Conservation (phyloP, 2,113 vertebrate genomes). For the Cyanocitta stelleri region DNA sequence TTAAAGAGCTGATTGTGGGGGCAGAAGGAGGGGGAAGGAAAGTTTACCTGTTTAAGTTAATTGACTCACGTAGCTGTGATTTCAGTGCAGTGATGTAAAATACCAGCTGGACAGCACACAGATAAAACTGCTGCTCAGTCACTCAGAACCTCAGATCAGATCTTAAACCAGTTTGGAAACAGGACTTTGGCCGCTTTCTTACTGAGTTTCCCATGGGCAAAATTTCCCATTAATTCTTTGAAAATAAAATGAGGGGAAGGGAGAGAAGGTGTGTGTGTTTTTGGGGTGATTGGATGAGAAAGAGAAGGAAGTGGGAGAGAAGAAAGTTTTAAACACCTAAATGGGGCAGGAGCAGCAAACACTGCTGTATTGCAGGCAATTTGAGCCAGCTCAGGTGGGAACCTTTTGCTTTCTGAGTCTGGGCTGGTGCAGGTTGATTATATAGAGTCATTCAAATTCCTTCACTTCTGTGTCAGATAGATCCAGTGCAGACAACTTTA, state of each 20-base stretch:
- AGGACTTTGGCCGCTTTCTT: not conserved
- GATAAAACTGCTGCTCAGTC: not conserved
- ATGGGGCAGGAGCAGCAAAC: not conserved
- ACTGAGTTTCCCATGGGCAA: not conserved
- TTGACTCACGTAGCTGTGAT: not conserved
- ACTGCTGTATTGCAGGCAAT: not conserved
- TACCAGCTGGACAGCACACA: not conserved
- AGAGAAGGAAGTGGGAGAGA: not conserved
- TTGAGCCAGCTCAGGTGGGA: not conserved
- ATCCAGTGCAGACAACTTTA: not conserved
- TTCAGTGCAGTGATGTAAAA: not conserved
- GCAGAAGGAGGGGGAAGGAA: not conserved
- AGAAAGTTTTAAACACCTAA: not conserved
- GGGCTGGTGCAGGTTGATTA: not conserved
- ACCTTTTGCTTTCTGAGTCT: not conserved
- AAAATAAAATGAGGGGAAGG: not conserved
- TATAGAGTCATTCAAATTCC: not conserved
- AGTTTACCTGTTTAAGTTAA: not conserved
- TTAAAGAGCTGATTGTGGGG: not conserved
- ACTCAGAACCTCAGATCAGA: not conserved
- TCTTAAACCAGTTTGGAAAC: not conserved
- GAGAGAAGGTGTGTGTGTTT: not conserved
- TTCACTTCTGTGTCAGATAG: not conserved
- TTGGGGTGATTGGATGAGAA: fast-evolving
- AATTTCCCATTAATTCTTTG: not conserved